Evolutionary conservation across 2,888 invertebrate species (phyloP).

Genomic region (Eristalinus aeneus): DNA sequence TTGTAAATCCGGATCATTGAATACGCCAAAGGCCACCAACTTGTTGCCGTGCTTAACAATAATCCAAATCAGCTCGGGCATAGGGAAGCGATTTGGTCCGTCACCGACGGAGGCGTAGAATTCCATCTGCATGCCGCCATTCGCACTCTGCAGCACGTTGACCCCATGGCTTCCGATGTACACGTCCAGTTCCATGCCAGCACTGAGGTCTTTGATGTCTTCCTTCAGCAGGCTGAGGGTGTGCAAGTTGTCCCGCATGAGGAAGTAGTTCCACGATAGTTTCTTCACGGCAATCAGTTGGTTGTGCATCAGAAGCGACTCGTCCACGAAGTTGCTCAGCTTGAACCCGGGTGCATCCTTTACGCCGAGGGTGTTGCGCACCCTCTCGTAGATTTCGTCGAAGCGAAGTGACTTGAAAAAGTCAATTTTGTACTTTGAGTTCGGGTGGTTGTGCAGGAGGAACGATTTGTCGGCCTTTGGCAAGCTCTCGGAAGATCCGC

Average conservation of each 20-base stretch:
- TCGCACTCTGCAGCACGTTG: constrained; percentile 58
- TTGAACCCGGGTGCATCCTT: constrained; percentile 71
- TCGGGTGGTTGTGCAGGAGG: constrained; percentile 72
- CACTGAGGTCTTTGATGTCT: constrained; percentile 72
- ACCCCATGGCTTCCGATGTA: constrained; percentile 75
- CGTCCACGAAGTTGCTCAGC: constrained; percentile 72
- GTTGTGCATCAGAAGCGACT: constrained; percentile 71
- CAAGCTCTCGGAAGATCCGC: constrained; percentile 60
- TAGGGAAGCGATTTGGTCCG: constrained; percentile 72
- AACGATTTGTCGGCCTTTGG: constrained; percentile 71
- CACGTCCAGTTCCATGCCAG: constrained; percentile 70
- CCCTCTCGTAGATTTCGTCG: constrained; percentile 73
- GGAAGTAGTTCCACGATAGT: constrained; percentile 75
- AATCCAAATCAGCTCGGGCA: constrained; percentile 75
- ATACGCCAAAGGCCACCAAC: constrained; percentile 73
- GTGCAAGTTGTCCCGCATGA: constrained; percentile 71
- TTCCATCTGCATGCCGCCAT: constrained; percentile 69
- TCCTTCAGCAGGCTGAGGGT: constrained; percentile 72
- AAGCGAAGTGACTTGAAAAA: constrained; percentile 74
- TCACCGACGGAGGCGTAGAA: constrained; percentile 72
- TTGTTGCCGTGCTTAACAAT: constrained; percentile 72
- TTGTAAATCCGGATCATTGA: constrained; percentile 72
- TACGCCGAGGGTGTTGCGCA: constrained; percentile 64
- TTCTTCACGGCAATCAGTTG: constrained; percentile 74
- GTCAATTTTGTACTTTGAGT: constrained; percentile 73